Base-by-base conservation (phyloP, 2,113 vertebrate genomes). In the Cyprinodon brontotheroides region DNA sequence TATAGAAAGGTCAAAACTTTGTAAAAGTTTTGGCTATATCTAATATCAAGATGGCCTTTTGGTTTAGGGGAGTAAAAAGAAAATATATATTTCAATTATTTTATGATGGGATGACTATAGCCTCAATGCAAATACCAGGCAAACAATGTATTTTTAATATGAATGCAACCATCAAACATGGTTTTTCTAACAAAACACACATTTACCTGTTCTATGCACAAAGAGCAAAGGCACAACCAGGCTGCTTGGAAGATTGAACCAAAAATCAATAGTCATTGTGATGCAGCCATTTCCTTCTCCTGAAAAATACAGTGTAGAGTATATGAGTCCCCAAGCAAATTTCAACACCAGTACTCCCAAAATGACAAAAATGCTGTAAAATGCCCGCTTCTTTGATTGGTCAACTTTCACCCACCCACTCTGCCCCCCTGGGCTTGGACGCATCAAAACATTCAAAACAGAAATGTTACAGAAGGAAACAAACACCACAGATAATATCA, bases 181-280 rank as follows among this genome's bases (percentile, higher is more conserved):
- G 43, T 43, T 71, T 11, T 36, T 65, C 45, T 43, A 20, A 12
- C 22, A 41, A 41, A 50, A 65, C 12, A 39, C 20, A 11, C 41
- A 36, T 37, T 10, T 59, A 20, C 66, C 47, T 63, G 65, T 13
- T 70, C 57, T 76, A 10, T 50, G 43, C 0, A 84, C 69, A 20
- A 68, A 85, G 43, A 81, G 37, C 20, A 81, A 8, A 15, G 83
- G 79, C 29, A 78, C 14, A 37, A 81, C 40, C 36, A 78, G 37
- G 43, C n/a, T 75, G 48, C 64, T 40, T 20, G 75, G 68, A 2
- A 73, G 4, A 38, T 59, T 39, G 2, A 70, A 11, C 40, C 61
- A 80, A 2, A 17, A 0, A 8, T 40, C 53, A 48, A 0, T 4
- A 3, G 11, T 13, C 5, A 29, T 20, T 0, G 9, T 2, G 7